phyloP scores from a whole-genome alignment of 2,888 invertebrate genomes.

The Pardosa pseudoannulata region DNA sequence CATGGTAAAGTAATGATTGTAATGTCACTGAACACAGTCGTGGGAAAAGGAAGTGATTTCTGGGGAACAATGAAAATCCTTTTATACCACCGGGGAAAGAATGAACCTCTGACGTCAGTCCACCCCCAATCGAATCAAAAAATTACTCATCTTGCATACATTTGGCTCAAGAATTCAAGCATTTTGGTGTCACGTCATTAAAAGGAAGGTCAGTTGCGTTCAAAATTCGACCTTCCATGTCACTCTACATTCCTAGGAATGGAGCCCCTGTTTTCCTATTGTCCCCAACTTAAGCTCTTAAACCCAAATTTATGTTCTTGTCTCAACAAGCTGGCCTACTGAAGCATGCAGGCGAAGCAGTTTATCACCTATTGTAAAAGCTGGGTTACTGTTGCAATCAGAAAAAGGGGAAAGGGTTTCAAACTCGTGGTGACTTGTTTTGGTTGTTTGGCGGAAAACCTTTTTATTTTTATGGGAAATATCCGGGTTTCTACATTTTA shows the following conservation, averaged over 20 bases:
- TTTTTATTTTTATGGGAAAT: background rate
- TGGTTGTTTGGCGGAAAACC: background rate
- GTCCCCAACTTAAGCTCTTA: conserved; percentile 40
- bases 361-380: conserved; percentile 66
- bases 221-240: conserved; percentile 49
- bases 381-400: conserved; percentile 53
- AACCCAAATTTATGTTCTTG: conserved; percentile 44
- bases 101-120: conserved; percentile 29
- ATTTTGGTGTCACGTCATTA: conserved; percentile 69
- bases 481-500: conserved; percentile 4
- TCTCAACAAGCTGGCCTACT: conserved; percentile 25
- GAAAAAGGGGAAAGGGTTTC: conserved; percentile 31
- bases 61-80: conserved; percentile 16
- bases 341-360: conserved; percentile 47
- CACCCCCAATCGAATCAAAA: conserved; percentile 44
- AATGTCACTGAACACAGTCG: background rate
- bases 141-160: conserved; percentile 58
- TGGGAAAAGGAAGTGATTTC: background rate
- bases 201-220: conserved; percentile 53
- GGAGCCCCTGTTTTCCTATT: conserved; percentile 33
- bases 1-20: conserved; percentile 23
- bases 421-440: background rate
- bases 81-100: conserved; percentile 29
- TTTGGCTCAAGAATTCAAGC: conserved; percentile 61
- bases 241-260: conserved; percentile 43